A percentile compares a stretch with the other conserved stretches of the same genome.
Conservation (phyloP, 2,888 invertebrate species). For the Geophilus truncorum region DNA sequence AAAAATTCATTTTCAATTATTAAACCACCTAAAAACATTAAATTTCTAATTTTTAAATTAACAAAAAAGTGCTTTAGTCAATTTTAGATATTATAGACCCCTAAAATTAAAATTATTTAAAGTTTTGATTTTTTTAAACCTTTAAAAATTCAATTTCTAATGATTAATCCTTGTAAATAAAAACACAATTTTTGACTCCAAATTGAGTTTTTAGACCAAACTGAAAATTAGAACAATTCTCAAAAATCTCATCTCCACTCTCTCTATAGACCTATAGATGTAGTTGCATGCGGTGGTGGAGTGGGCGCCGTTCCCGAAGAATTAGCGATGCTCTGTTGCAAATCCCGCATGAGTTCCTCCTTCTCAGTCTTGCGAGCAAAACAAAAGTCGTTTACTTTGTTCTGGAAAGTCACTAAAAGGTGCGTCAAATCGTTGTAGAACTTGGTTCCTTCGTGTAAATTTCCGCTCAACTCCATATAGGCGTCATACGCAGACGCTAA, state of each 20-base stretch:
- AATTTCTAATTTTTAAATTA: background rate
- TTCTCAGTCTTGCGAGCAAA: conserved; percentile 99
- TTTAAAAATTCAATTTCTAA: too few species aligned
- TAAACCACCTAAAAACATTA: too few species aligned
- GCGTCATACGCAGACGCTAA: conserved; percentile 88
- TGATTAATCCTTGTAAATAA: too few species aligned
- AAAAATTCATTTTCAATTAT: too few species aligned
- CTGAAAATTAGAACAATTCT: background rate
- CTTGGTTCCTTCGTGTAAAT: conserved; percentile 92
- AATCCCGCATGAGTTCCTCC: conserved; percentile 91
- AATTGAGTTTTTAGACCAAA: too few species aligned
- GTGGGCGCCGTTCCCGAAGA: conserved; percentile 45
- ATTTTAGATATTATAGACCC: too few species aligned
- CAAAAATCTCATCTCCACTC: background rate
- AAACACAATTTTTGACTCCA: too few species aligned
- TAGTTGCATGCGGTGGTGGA: conserved; percentile 42
- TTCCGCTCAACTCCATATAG: conserved; percentile 81
- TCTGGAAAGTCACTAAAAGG: conserved; percentile 89
- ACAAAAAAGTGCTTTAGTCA: too few species aligned
- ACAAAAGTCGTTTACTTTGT: conserved; percentile 95
- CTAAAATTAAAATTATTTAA: too few species aligned
- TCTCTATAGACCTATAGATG: conserved; percentile 32
- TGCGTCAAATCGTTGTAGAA: conserved; percentile 61
- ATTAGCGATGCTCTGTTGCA: conserved; percentile 70
- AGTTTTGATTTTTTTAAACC: too few species aligned